Evolutionary conservation across 2,888 invertebrate genomes (phyloP).

Genomic region (Aquatica leii): DNA sequence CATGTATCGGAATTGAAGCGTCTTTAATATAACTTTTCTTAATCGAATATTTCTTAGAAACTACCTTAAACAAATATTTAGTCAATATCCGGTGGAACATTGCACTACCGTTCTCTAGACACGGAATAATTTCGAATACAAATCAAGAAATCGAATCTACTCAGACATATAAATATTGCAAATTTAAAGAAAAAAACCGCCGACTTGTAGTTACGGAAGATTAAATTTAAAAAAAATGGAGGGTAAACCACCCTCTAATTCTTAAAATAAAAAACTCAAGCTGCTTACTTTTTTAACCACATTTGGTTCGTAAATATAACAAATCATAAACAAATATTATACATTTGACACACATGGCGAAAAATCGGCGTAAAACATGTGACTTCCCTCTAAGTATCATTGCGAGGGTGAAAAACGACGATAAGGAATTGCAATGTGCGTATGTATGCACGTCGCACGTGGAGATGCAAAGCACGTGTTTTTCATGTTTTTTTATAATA

Average conservation of each 20-base stretch:
- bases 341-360: constrained; percentile 37
- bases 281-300: constrained; percentile 30
- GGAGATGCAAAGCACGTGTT: constrained; percentile 37
- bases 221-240: constrained; percentile 20
- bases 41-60: constrained; percentile 12
- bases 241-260: constrained; percentile 27
- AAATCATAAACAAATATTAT: constrained; percentile 39
- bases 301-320: constrained; percentile 33
- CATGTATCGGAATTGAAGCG: background rate
- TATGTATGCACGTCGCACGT: constrained; percentile 17
- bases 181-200: constrained; percentile 11
- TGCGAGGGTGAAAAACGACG: constrained; percentile 24
- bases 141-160: background rate
- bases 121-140: background rate
- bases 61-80: constrained; percentile 11
- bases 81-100: constrained; percentile 9
- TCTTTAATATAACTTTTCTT: constrained; percentile 8
- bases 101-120: constrained; percentile 6
- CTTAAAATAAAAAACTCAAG: constrained; percentile 32
- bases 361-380: constrained; percentile 37
- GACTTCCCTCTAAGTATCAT: constrained; percentile 23
- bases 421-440: constrained; percentile 22
- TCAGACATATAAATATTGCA: background rate
- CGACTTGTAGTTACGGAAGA: constrained; percentile 13
- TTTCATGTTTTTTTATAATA: background rate